phyloP scores from a whole-genome alignment of 1,140 invertebrate species.

The Whitmania pigra region DNA sequence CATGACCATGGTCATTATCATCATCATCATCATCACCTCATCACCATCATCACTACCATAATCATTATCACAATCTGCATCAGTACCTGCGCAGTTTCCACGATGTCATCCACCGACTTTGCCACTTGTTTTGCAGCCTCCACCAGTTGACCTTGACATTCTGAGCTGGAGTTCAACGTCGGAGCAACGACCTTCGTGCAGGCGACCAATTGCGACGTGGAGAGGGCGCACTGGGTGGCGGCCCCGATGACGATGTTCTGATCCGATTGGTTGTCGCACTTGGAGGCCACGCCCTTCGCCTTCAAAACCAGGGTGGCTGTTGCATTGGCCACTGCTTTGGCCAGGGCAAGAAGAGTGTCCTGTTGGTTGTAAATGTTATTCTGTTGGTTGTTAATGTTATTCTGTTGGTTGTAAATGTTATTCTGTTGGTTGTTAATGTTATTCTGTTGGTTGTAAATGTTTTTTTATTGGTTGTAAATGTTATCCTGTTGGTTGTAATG shows the following conservation, averaged over 20 bases:
- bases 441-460: no score
- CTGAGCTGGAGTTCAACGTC: slow-evolving; percentile 63
- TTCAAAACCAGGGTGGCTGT: slow-evolving; percentile 41
- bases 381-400: no score
- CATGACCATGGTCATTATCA: not conserved
- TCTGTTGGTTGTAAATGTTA: no score
- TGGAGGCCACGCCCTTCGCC: slow-evolving; percentile 54
- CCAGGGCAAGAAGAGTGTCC: slow-evolving; percentile 39
- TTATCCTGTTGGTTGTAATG: no score
- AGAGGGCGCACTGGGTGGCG: slow-evolving; percentile 87
- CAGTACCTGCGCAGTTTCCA: slow-evolving; percentile 60
- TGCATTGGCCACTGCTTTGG: slow-evolving; percentile 42
- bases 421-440: no score
- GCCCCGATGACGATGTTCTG: slow-evolving; percentile 76
- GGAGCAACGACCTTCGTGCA: slow-evolving; percentile 48
- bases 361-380: slow-evolving; percentile 16
- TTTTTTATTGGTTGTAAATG: no score
- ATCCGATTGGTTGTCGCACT: slow-evolving; percentile 46
- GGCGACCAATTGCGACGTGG: slow-evolving; percentile 91
- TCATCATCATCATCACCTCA: not conserved
- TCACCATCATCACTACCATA: slow-evolving; percentile 15
- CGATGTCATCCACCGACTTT: slow-evolving; percentile 76
- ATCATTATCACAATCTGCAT: not conserved
- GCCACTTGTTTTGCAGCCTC: slow-evolving; percentile 84
- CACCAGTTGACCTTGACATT: slow-evolving; percentile 83